Percentiles rank a stretch among this genome's conserved stretches.
Evolutionary conservation across 2,888 invertebrate genomes (phyloP).

Genomic region (Yponomeuta cagnagella): DNA sequence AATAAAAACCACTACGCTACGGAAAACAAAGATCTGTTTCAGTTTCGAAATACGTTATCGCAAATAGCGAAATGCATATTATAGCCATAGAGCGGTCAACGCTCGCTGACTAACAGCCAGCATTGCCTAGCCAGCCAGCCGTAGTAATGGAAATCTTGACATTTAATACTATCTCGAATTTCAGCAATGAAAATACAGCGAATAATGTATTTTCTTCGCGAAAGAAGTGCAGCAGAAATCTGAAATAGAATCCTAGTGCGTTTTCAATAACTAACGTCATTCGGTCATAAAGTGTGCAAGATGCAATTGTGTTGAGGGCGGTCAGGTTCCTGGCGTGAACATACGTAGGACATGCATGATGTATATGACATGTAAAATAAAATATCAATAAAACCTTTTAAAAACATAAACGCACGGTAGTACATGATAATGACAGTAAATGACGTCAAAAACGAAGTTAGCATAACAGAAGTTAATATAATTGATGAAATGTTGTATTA

Average conservation of each 20-base stretch:
- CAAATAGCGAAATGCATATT: background rate
- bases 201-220: background rate
- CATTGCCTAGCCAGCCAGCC: too few relatives aligned
- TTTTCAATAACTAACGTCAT: conserved; percentile 1
- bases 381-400: background rate
- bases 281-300: conserved; percentile 5
- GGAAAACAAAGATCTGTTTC: background rate
- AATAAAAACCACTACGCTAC: background rate
- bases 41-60: conserved; percentile 17
- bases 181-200: background rate
- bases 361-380: background rate
- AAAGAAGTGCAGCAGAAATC: background rate
- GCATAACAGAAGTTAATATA: background rate
- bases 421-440: too few relatives aligned
- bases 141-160: conserved; percentile 37
- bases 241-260: background rate
- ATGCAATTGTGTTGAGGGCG: conserved; percentile 9
- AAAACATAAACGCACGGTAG: background rate
- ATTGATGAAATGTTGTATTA: background rate
- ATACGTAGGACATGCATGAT: background rate
- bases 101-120: background rate
- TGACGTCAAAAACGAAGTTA: background rate
- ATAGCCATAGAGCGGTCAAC: background rate
- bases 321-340: conserved; percentile 15
- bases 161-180: conserved; percentile 29